These are phyloP conservation scores for Nibea albiflora DNA, from an alignment of 2,113 vertebrate species.

Conservation along the genomic window DNA sequence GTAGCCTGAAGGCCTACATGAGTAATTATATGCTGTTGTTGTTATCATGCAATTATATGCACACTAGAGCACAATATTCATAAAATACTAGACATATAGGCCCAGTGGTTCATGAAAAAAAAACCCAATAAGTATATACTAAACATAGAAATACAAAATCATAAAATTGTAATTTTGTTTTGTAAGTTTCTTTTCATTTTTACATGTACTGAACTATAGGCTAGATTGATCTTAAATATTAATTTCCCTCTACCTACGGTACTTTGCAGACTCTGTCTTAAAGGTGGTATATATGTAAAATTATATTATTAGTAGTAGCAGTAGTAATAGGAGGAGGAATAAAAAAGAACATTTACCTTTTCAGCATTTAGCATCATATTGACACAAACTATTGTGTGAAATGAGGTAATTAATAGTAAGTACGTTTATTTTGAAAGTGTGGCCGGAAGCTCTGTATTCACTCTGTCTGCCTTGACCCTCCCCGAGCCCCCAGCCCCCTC, in stretches of 20 bases:
- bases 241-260: no score
- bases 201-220: background rate
- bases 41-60: background rate
- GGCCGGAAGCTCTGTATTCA: background rate
- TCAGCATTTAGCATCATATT: background rate
- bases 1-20: background rate
- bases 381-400: no score
- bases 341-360: no score
- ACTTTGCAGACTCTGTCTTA: no score
- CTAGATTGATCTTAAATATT: no score
- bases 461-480: background rate
- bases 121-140: background rate
- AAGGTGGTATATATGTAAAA: no score
- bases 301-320: background rate
- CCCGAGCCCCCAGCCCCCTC: constrained; percentile 34
- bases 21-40: background rate
- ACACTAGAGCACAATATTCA: background rate
- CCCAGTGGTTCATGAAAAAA: background rate
- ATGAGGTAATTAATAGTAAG: accelerated
- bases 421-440: constrained; percentile 39
- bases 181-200: background rate
- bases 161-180: no score
- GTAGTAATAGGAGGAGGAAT: background rate
- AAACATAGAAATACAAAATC: background rate
- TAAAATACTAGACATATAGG: background rate